phyloP scores from a whole-genome alignment of 2,113 vertebrate species.

The Hipposideros armiger region DNA sequence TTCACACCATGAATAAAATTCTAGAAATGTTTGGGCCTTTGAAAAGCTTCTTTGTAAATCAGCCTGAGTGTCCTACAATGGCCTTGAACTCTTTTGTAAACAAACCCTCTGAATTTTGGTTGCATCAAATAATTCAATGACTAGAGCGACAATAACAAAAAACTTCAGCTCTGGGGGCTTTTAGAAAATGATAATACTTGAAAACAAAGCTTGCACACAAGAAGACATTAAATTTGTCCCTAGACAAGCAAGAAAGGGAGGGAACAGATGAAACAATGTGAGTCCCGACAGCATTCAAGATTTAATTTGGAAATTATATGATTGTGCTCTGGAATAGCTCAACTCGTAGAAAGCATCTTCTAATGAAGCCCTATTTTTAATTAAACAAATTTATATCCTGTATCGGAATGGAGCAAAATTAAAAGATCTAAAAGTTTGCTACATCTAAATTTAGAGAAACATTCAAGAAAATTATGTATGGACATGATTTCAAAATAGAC shows the following conservation, averaged over 20 bases:
- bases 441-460: background rate
- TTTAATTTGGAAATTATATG: background rate
- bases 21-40: fast-evolving
- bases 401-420: background rate
- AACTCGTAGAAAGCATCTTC: background rate
- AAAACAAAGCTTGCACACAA: background rate
- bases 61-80: fast-evolving
- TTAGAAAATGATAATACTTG: background rate
- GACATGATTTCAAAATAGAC: background rate
- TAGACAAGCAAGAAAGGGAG: background rate
- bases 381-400: background rate
- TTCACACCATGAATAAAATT: fast-evolving
- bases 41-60: background rate
- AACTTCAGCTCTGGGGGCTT: background rate
- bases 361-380: slow-evolving; percentile 3
- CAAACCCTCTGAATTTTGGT: background rate
- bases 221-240: background rate
- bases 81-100: fast-evolving
- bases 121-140: background rate
- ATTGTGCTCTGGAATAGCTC: background rate
- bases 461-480: background rate
- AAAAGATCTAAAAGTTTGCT: background rate
- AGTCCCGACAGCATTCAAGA: background rate
- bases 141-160: background rate
- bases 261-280: too few relatives aligned